Evolutionary conservation across 2,113 vertebrate species (phyloP).

Genomic region (Erythrolamprus reginae): DNA sequence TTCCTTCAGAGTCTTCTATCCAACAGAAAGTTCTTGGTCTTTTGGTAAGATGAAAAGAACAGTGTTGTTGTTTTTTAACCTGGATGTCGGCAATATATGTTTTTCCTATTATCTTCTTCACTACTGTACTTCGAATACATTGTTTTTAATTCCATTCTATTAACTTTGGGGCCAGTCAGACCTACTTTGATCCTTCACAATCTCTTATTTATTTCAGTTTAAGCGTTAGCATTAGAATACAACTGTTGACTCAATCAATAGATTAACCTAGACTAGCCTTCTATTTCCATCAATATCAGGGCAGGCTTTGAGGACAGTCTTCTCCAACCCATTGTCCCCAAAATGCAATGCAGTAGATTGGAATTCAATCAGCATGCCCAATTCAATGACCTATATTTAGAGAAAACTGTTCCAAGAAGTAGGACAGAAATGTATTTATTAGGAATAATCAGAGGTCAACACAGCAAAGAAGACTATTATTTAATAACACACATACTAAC

Average conservation of each 20-base stretch:
- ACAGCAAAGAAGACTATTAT: too few relatives aligned
- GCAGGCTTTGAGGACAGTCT: too few relatives aligned
- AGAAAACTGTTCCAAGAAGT: not conserved
- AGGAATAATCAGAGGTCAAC: too few relatives aligned
- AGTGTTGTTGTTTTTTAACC: not conserved
- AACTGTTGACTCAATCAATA: not conserved
- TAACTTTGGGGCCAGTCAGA: not conserved
- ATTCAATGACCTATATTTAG: not conserved
- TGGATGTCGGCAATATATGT: not conserved
- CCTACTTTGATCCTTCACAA: not conserved
- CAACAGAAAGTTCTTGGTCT: constrained; percentile 98
- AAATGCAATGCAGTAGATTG: not conserved
- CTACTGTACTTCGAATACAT: not conserved
- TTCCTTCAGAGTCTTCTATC: constrained; percentile 93
- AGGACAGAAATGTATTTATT: too few relatives aligned
- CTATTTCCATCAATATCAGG: not conserved
- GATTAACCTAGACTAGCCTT: not conserved
- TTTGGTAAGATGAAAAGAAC: constrained; percentile 78
- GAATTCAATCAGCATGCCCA: not conserved
- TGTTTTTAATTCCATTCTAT: not conserved
- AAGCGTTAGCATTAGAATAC: not conserved
- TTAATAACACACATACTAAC: too few relatives aligned
- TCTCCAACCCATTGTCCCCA: not conserved
- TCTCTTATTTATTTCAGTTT: not conserved
- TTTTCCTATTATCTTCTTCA: not conserved